These are phyloP conservation scores for Ceratotherium simum DNA, from an alignment of 2,113 vertebrate genomes.

Conservation along the genomic window DNA sequence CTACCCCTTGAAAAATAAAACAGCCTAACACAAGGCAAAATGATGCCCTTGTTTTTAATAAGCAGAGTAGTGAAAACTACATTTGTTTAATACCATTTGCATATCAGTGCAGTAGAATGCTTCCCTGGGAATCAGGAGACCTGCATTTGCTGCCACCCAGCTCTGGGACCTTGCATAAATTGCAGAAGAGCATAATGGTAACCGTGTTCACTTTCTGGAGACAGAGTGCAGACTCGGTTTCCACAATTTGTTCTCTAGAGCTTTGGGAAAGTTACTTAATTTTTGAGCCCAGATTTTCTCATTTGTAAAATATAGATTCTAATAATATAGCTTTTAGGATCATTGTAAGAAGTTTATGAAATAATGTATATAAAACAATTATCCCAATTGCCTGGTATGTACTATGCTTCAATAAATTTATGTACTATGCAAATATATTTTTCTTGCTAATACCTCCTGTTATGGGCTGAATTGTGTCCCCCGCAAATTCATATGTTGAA, in stretches of 20 bases:
- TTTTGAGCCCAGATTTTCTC: background rate
- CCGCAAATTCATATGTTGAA: background rate
- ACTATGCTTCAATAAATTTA: background rate
- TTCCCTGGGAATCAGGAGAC: background rate
- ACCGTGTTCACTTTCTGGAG: background rate
- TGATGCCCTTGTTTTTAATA: background rate
- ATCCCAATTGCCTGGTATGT: background rate
- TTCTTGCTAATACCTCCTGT: background rate
- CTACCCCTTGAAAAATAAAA: constrained; percentile 1
- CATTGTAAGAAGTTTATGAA: background rate
- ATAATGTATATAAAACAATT: background rate
- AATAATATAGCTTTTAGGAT: background rate
- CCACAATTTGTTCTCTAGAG: background rate
- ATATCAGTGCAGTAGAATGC: background rate
- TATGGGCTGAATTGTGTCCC: background rate
- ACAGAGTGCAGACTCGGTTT: background rate
- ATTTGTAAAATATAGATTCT: background rate
- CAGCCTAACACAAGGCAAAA: background rate
- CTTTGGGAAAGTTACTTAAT: background rate
- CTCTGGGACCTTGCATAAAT: background rate
- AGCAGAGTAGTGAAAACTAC: background rate
- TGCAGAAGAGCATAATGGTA: background rate
- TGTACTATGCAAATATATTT: background rate
- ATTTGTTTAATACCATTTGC: background rate
- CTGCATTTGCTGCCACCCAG: background rate